These are phyloP conservation scores for Mythimna impura DNA, from an alignment of 2,888 invertebrate genomes.

Conservation along the genomic window DNA sequence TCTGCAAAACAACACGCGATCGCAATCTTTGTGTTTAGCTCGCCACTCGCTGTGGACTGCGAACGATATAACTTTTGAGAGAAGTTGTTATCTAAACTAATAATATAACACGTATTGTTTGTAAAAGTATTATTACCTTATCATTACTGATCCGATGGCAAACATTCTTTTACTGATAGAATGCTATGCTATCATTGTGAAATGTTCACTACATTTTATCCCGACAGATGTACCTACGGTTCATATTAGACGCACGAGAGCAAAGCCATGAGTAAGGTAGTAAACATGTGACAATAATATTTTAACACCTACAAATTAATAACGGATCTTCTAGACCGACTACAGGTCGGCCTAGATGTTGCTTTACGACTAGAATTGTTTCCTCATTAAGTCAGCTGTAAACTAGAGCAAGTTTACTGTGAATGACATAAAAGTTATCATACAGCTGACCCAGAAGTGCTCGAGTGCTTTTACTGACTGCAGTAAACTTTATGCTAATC, in stretches of 20 bases:
- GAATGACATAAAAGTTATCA: conserved; percentile 27
- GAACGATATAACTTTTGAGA: conserved; percentile 5
- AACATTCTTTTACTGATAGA: no score
- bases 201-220: no score
- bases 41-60: not conserved
- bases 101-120: no score
- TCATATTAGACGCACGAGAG: no score
- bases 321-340: not conserved
- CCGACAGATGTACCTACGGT: not conserved
- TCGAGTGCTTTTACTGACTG: conserved; percentile 22
- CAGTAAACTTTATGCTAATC: conserved; percentile 1
- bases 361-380: not conserved
- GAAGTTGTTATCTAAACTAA: not conserved
- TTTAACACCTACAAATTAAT: not conserved
- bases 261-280: no score
- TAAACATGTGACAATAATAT: no score
- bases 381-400: conserved; percentile 11
- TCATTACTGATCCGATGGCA: no score
- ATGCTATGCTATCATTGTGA: no score
- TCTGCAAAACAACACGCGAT: conserved; percentile 18
- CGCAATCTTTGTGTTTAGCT: not conserved
- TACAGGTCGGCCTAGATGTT: not conserved
- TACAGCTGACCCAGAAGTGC: not conserved
- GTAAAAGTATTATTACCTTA: no score
- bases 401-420: conserved; percentile 27